These are phyloP conservation scores for Climacteris rufus DNA, from an alignment of 2,113 vertebrate species.

Conservation along the genomic window DNA sequence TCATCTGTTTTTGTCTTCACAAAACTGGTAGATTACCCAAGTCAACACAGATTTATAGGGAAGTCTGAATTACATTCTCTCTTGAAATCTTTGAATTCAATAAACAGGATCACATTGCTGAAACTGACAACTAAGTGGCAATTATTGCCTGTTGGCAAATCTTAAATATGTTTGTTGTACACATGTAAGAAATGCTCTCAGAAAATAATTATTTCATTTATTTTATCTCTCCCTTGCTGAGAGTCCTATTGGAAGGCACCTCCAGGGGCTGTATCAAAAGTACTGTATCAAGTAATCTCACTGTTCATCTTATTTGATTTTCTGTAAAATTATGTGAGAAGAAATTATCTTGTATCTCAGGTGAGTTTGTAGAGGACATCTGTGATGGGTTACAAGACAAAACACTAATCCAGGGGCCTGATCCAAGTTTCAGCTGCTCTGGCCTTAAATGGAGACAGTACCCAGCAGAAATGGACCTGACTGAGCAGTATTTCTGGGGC, in stretches of 20 bases:
- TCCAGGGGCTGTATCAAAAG: background rate
- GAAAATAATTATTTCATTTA: background rate
- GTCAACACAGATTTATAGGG: background rate
- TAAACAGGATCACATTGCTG: background rate
- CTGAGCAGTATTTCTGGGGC: background rate
- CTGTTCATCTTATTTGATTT: background rate
- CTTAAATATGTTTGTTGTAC: background rate
- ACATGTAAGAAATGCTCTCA: background rate
- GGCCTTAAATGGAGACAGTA: background rate
- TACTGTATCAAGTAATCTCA: background rate
- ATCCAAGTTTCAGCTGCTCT: background rate
- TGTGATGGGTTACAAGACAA: background rate
- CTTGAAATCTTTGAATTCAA: background rate
- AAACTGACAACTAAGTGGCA: background rate
- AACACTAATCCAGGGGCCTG: background rate
- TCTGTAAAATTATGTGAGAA: background rate
- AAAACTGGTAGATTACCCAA: background rate
- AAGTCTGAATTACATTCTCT: background rate
- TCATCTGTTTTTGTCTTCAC: background rate
- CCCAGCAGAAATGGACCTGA: background rate
- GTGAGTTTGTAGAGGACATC: background rate
- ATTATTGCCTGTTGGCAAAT: background rate
- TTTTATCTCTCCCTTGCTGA: background rate
- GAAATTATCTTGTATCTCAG: background rate
- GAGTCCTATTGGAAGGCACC: background rate